Conservation (phyloP, 2,113 vertebrate species). For the Stegastes partitus region DNA sequence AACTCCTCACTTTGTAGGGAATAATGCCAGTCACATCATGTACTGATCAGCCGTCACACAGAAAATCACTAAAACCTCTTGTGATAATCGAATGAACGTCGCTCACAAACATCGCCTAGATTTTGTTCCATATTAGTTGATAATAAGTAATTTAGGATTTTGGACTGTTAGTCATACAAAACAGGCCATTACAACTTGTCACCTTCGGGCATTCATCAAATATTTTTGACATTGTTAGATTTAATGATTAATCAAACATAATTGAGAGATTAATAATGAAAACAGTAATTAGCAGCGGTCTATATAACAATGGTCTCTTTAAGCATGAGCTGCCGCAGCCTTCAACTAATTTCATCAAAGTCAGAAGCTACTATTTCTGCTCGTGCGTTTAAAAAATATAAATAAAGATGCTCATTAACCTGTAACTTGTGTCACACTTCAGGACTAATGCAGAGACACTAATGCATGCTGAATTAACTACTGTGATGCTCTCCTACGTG, state of each 20-base stretch:
- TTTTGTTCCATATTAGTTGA: neutral
- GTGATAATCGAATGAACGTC: neutral
- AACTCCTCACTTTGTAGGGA: neutral
- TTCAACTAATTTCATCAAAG: neutral
- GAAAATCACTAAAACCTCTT: too few relatives aligned
- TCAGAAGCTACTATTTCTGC: neutral
- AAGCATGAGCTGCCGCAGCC: constrained; percentile 7
- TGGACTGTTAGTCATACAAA: neutral
- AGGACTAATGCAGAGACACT: too few relatives aligned
- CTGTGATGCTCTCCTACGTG: too few relatives aligned
- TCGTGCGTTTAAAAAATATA: neutral
- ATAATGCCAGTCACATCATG: neutral
- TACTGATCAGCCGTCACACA: too few relatives aligned
- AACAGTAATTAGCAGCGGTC: constrained; percentile 10
- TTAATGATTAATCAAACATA: constrained; percentile 28
- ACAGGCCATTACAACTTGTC: constrained; percentile 22
- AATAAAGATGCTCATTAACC: too few relatives aligned
- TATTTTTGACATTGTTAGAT: neutral
- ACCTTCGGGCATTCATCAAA: neutral
- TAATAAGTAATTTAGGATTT: too few relatives aligned
- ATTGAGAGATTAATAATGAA: constrained; percentile 43
- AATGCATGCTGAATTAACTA: too few relatives aligned
- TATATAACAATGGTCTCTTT: constrained; percentile 8
- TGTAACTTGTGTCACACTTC: too few relatives aligned
- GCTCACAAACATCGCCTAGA: neutral